Base-by-base conservation (phyloP, 2,888 invertebrate species). In the Villa cingulata region DNA sequence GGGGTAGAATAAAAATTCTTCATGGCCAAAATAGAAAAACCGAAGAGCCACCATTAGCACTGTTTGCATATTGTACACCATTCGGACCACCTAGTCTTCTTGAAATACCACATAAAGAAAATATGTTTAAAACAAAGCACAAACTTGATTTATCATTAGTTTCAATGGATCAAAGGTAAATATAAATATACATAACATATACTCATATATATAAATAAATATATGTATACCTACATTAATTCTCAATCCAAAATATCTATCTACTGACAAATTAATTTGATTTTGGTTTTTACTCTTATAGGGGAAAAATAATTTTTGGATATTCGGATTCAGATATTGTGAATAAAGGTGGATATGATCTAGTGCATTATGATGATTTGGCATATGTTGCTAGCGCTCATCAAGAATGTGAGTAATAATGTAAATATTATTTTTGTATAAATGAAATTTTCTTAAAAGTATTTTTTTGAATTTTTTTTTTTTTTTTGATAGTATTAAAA, bases 91-190 rank as follows among this genome's bases (percentile, higher is more conserved):
- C 98, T 19, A 94, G 95, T 48, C 73, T 96, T 45, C 76, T 96
- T 48, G 98, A 99, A 70, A 88, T 95, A 56, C 95, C 96, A 5
- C 92, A 96, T 64, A 94, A 97, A 67, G 98, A 98, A 72, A 89
- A 96, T 59, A 96, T 98, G 86, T 95, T 98, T 74, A 98, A 98
- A 72, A 95, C 94, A 68, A 98, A 98, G 73, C 98, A 98, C 74
- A 95, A 96, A 67, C 77, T 99, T 60, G 97, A 98, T 71, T 79
- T 98, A 49, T 85, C 90, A 52, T 78, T 96, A 55, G 88, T 96
- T 57, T 95, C 94, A 39, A 95, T 97, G 91, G 97, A 97, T 73
- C 91, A 90, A 74, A 80, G 88, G 84, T 87, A 62, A 47, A n/a
- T 20, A 18, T 16, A 32, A 32, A 32, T 4, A 32, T n/a, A n/a